Conservation (phyloP, 1,140 invertebrate genomes). For the Hydropsyche tenuis region DNA sequence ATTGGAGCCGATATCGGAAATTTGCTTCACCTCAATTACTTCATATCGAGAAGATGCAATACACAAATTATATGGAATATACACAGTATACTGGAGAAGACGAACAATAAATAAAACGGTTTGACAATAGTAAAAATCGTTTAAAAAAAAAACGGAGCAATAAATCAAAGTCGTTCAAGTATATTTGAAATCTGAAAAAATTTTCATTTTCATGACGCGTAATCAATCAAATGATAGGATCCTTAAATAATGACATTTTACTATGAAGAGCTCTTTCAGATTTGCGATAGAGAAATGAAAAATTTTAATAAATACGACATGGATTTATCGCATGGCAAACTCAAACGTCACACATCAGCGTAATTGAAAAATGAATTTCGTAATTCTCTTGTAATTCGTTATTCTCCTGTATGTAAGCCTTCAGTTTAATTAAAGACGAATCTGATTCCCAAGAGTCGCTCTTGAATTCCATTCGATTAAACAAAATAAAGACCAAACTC, state of each 20-base stretch:
- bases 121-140: too few relatives aligned
- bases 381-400: neutral
- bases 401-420: neutral
- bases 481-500: neutral
- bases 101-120: too few relatives aligned
- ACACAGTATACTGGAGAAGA: too few relatives aligned
- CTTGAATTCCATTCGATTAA: neutral
- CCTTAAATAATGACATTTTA: too few relatives aligned
- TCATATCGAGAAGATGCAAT: neutral
- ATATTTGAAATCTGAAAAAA: too few relatives aligned
- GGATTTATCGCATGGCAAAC: too few relatives aligned
- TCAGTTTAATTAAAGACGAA: slow-evolving; percentile 12
- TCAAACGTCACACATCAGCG: too few relatives aligned
- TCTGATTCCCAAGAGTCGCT: neutral
- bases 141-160: neutral
- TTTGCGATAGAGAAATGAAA: too few relatives aligned
- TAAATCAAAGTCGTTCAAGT: slow-evolving; percentile 1
- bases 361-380: neutral
- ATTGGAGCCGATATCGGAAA: neutral
- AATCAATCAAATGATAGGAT: slow-evolving; percentile 1
- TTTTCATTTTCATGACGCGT: neutral
- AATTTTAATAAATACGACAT: too few relatives aligned
- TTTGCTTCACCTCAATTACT: neutral
- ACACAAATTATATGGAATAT: too few relatives aligned
- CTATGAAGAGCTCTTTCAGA: too few relatives aligned